Evolutionary conservation across 2,113 vertebrate species (phyloP), one percentile per base, ranked within the genome.

Genomic region (Perccottus glenii): DNA sequence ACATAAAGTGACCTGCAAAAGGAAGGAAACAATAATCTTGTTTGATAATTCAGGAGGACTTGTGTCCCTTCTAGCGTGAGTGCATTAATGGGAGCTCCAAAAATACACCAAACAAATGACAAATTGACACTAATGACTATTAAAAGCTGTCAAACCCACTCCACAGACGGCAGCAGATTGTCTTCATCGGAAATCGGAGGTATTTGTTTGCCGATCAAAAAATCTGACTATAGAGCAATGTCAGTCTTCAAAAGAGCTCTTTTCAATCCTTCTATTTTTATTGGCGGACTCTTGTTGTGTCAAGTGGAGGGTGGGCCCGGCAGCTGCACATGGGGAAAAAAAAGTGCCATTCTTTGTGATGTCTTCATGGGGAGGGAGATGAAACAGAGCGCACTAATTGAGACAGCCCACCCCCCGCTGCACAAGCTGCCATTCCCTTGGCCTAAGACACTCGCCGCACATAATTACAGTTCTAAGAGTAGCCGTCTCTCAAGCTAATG

Each of bases 381-480:
- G 81, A 83, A 84, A 86, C 53, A 60, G 81, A 84, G 78, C 73
- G 67, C 74, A 69, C 80, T 89, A 87, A 90, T 85, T 81, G 87
- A 88, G 85, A 86, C 60, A 60, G 82, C 71, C 83, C 70, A 67
- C 70, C 88, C 80, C 78, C 86, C 73, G 80, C 65, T 75, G 68
- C 55, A 45, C 27, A 42, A 66, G 75, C 81, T 79, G 77, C 73
- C 83, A 68, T 55, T 85, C 85, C 66, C 51, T 48, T 64, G 55
- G 78, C 79, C 82, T 72, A 84, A 78, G 83, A 91, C 87, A 78
- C 82, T 76, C 33, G 50, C 66, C 72, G 77, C 59, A 67, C 74
- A 83, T 91, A 90, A 91, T 91, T 89, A 89, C 84, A 81, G 78
- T 49, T 81, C 76, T 44, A 60, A 62, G 75, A 70, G 77, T 64